Percentiles rank a stretch among this genome's conserved stretches.
These are phyloP conservation scores for Microplitis deprimator DNA, from an alignment of 2,888 invertebrate species.

Conservation along the genomic window DNA sequence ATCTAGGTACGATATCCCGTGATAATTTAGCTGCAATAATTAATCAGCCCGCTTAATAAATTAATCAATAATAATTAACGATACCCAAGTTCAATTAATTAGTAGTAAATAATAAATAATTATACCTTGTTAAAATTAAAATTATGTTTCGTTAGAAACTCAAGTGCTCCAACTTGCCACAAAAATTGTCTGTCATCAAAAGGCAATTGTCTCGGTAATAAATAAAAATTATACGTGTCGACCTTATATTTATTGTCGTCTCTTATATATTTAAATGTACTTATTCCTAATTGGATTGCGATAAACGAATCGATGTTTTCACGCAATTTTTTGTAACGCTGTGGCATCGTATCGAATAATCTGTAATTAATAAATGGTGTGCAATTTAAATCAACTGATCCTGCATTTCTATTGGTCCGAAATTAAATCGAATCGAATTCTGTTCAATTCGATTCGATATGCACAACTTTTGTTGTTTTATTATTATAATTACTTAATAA, in stretches of 20 bases:
- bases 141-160: constrained; percentile 77
- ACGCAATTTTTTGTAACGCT: constrained; percentile 74
- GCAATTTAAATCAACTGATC: background rate
- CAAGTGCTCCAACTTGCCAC: constrained; percentile 77
- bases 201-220: constrained; percentile 78
- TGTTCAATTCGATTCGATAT: background rate
- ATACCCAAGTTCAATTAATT: background rate
- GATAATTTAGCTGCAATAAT: constrained; percentile 75
- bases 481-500: too few species aligned
- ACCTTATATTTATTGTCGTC: constrained; percentile 76
- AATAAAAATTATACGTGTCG: constrained; percentile 79
- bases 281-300: constrained; percentile 81
- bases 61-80: background rate
- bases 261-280: constrained; percentile 76
- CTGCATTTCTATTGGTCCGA: background rate
- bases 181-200: constrained; percentile 76
- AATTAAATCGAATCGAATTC: background rate
- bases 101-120: background rate
- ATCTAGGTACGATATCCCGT: constrained; percentile 80
- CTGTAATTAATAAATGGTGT: constrained; percentile 68
- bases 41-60: background rate
- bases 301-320: constrained; percentile 73
- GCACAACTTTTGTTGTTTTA: background rate
- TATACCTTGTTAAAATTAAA: constrained; percentile 86
- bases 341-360: constrained; percentile 75